phyloP scores from a whole-genome alignment of 35 echinoderm and acorn worm species.

The Nesometra sesokonis region DNA sequence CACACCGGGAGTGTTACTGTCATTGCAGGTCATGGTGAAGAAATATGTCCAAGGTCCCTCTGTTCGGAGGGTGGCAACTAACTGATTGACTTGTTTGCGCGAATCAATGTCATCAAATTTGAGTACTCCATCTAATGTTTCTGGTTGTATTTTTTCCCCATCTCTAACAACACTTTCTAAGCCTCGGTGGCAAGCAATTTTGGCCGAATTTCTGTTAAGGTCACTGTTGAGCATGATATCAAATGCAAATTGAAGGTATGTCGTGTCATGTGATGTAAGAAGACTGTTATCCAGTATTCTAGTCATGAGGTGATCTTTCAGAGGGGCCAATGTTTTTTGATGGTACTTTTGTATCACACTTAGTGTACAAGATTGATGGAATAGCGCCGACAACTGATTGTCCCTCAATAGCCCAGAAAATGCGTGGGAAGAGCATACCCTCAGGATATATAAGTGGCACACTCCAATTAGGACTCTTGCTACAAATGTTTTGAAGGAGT shows the following conservation, averaged over 20 bases:
- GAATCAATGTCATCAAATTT: constrained; percentile 12
- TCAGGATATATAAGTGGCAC: background rate
- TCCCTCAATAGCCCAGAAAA: background rate
- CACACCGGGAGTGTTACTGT: constrained; percentile 3
- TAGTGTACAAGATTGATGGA: background rate
- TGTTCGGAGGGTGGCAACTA: constrained; percentile 11
- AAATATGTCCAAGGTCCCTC: constrained; percentile 11
- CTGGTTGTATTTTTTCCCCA: background rate
- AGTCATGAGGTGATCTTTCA: background rate
- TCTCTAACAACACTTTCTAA: constrained; percentile 15
- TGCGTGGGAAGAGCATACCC: background rate
- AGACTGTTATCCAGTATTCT: background rate
- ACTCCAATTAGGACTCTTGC: background rate
- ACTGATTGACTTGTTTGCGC: background rate
- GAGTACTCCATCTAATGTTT: background rate
- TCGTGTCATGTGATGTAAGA: constrained; percentile 10
- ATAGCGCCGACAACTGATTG: background rate
- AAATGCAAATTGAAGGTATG: constrained; percentile 11
- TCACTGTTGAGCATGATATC: constrained; percentile 16
- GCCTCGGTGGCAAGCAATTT: constrained; percentile 9
- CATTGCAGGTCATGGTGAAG: background rate
- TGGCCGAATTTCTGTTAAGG: constrained; percentile 11
- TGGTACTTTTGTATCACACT: too few species aligned
- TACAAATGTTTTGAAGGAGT: constrained; percentile 4
- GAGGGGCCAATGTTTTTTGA: background rate